Evolutionary conservation across 1,140 invertebrate genomes (phyloP).

Genomic region (Philotrypesis tridentata): DNA sequence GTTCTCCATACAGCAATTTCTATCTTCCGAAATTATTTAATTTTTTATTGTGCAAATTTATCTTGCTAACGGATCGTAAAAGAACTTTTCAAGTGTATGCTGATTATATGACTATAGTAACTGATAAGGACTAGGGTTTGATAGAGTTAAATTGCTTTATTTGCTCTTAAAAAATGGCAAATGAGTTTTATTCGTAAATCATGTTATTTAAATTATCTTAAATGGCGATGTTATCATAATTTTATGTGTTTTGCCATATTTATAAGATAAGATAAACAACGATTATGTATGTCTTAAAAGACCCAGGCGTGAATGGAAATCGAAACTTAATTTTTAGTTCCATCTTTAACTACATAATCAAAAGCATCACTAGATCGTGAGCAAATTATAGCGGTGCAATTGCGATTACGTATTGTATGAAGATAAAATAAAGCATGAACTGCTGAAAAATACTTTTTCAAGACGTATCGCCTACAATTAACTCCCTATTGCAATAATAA

Average conservation of each 20-base stretch:
- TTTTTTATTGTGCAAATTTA: slow-evolving; percentile 23
- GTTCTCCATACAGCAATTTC: background rate
- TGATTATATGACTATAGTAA: slow-evolving; percentile 32
- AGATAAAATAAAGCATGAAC: slow-evolving; percentile 66
- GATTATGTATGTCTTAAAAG: slow-evolving; percentile 28
- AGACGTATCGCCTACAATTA: slow-evolving; percentile 59
- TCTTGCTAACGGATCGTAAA: slow-evolving; percentile 16
- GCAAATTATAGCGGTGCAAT: slow-evolving; percentile 44
- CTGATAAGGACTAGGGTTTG: background rate
- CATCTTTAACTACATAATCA: background rate
- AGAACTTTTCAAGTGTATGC: slow-evolving; percentile 25
- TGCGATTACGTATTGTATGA: slow-evolving; percentile 62
- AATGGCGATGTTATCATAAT: slow-evolving; percentile 11
- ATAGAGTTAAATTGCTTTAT: slow-evolving; percentile 11
- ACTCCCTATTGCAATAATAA: slow-evolving; percentile 57
- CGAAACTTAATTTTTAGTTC: slow-evolving; percentile 1
- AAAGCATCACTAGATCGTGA: slow-evolving; percentile 22
- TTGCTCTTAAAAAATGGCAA: background rate
- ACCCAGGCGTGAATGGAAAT: slow-evolving; percentile 13
- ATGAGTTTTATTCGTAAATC: slow-evolving; percentile 13
- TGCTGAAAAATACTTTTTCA: slow-evolving; percentile 59
- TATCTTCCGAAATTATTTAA: slow-evolving; percentile 17
- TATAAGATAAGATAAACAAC: slow-evolving; percentile 38
- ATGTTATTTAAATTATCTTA: slow-evolving; percentile 10
- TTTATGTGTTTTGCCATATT: slow-evolving; percentile 40